Conservation (phyloP, 2,113 vertebrate species). For the Erpornis zantholeuca region DNA sequence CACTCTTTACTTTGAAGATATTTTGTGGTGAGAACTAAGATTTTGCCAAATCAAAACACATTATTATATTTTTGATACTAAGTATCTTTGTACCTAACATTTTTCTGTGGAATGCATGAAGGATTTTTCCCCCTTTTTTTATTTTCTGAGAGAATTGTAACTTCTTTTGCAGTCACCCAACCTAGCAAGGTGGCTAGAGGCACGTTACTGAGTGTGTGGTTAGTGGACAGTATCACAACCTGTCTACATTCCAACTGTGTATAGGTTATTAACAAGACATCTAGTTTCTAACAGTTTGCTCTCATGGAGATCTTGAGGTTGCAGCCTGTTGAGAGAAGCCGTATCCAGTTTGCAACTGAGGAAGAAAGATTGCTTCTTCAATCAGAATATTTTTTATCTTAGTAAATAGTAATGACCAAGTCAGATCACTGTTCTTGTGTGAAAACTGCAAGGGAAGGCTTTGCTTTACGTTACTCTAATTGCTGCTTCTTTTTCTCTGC, state of each 20-base stretch:
- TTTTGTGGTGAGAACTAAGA: not conserved
- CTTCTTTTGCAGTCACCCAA: not conserved
- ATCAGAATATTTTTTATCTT: not conserved
- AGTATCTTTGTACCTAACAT: not conserved
- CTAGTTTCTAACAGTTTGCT: not conserved
- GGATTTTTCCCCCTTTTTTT: rapidly evolving
- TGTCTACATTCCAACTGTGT: not conserved
- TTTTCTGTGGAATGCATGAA: not conserved
- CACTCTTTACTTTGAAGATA: not conserved
- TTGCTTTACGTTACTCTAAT: not conserved
- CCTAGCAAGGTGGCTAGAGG: not conserved
- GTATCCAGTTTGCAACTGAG: not conserved
- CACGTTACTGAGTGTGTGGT: not conserved
- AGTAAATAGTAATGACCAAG: not conserved
- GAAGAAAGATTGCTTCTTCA: not conserved
- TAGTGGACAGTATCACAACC: not conserved
- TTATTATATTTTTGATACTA: not conserved
- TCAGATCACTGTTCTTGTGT: not conserved
- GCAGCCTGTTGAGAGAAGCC: not conserved
- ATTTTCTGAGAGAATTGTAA: not conserved
- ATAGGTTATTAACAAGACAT: not conserved
- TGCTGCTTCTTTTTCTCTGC: not conserved
- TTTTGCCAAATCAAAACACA: not conserved
- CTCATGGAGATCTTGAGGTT: not conserved
- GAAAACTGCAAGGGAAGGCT: not conserved